These are phyloP conservation scores for Actenoides lindsayi DNA, from an alignment of 2,113 vertebrate species.

Conservation along the genomic window DNA sequence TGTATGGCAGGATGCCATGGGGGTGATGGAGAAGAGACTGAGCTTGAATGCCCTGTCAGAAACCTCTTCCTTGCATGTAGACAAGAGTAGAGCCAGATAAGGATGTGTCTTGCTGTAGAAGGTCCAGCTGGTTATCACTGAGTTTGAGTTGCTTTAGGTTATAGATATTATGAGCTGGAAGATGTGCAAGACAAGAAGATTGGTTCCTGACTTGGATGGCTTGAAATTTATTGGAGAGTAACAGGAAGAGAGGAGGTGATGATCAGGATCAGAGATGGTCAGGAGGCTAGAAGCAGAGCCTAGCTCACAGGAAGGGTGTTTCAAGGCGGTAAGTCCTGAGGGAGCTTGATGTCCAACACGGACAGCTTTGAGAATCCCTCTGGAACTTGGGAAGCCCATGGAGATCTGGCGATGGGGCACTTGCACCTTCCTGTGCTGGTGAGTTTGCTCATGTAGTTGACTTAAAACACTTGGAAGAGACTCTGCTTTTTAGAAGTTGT, in stretches of 20 bases:
- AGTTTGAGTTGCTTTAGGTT: neutral
- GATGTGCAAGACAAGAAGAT: neutral
- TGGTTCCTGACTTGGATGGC: neutral
- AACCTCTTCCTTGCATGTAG: neutral
- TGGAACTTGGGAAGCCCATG: neutral
- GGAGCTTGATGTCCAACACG: neutral
- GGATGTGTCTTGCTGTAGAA: neutral
- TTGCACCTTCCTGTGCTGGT: neutral
- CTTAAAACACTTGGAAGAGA: neutral
- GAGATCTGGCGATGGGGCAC: neutral
- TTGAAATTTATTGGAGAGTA: neutral
- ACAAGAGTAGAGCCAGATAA: neutral
- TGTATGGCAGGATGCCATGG: neutral
- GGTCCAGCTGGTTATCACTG: neutral
- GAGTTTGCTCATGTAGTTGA: neutral
- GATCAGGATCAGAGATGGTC: rapidly evolving
- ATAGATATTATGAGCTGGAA: neutral
- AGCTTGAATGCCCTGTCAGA: neutral
- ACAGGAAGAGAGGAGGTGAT: neutral
- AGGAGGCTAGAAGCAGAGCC: neutral
- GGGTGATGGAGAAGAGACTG: neutral
- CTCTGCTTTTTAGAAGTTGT: neutral
- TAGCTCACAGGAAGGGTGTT: neutral
- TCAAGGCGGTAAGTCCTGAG: neutral
- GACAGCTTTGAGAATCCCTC: neutral